Evolutionary conservation across 2,113 vertebrate species (phyloP), one percentile per base, ranked within the genome.

Genomic region (Petrocephalus microphthalmus): DNA sequence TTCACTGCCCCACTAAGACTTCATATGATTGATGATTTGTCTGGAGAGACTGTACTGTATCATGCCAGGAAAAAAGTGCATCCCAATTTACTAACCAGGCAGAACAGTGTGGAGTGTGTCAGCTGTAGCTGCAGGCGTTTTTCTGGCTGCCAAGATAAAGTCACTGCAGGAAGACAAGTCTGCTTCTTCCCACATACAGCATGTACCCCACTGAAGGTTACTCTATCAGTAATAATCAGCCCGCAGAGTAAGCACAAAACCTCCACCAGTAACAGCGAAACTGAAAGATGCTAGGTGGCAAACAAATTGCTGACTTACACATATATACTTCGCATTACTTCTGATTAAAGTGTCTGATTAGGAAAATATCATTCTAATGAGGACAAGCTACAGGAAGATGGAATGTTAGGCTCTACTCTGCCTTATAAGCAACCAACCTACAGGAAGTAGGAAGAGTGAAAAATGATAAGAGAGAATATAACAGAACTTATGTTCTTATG

Each of bases 131-230:
- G 37, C 87, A n/a, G 74, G 87, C 74, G 45, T 42, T 83, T 49
- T 49, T 83, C 78, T 25, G 5, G 33, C 54, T 88, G 87, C 53
- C 87, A 60, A 53, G 33, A 88, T 49, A 52, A 83, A 88, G 87
- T 53, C 87, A 29, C 78, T 11, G 54, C 87, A 33, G 64, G n/a
- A 53, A 45, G 54, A 84, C 53, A 88, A 19, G 52, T 53, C 74
- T 83, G 52, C 53, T 57, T 42, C 78, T 47, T 83, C 53, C 42
- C 37, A 52, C 15, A 47, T 57, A 88, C 52, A 53, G 13, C 20
- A 29, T 54, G 87, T 19, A 74, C 33, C 71, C 37, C 29, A 47
- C 54, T 78, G 52, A 45, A n/a, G 33, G 71, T 64, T 45, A 49
- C 22, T 45, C 78, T 84, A 60, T 83, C 45, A 49, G 20, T 83